phyloP scores from a whole-genome alignment of 2,797 vertebrate genomes.

The Hipposideros larvatus region DNA sequence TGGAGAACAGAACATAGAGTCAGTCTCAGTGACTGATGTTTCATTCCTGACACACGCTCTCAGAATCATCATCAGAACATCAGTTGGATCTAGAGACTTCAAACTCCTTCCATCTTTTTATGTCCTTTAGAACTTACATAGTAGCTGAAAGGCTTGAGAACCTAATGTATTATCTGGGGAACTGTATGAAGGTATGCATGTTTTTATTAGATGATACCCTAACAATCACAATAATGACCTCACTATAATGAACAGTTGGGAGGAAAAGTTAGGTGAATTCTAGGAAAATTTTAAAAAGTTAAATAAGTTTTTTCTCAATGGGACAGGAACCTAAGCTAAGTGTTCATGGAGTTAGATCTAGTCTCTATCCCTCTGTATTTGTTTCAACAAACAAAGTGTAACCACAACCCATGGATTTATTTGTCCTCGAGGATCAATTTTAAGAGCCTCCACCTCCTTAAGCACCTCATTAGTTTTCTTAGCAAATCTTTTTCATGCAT shows the following conservation, averaged over 20 bases:
- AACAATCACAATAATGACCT: neutral
- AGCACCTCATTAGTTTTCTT: neutral
- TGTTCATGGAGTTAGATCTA: neutral
- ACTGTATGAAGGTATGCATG: neutral
- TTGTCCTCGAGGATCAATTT: neutral
- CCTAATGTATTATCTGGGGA: neutral
- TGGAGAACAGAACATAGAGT: neutral
- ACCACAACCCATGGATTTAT: neutral
- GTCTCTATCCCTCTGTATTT: neutral
- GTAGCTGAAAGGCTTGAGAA: neutral
- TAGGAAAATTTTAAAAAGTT: neutral
- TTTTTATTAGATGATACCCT: neutral
- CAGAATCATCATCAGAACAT: neutral
- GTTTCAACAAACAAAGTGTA: slow-evolving; percentile 7
- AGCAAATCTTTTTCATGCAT: neutral
- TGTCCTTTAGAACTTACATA: neutral
- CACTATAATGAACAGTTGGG: neutral
- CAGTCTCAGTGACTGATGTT: neutral
- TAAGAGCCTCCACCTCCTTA: neutral
- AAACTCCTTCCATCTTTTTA: neutral
- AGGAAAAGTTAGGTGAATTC: neutral
- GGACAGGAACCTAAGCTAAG: neutral
- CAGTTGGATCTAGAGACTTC: neutral
- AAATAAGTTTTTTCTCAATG: neutral
- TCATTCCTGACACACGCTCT: neutral